Conservation (phyloP, 2,113 vertebrate genomes). For the Neodon shergylaensis region DNA sequence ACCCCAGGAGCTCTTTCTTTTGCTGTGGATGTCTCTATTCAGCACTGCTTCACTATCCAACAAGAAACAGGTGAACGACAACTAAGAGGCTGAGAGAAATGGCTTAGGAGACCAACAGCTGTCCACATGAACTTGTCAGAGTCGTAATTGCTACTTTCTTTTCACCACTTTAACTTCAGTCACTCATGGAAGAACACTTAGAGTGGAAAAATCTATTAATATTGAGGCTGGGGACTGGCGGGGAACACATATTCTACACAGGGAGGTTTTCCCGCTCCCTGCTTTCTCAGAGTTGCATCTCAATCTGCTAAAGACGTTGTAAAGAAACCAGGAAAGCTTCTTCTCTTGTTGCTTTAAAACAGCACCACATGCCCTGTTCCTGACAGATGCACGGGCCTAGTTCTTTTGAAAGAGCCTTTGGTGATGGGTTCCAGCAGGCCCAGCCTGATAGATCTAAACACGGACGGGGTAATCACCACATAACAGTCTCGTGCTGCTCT, state of each 20-base stretch:
- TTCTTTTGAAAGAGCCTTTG: constrained; percentile 48
- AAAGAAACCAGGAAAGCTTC: constrained; percentile 20
- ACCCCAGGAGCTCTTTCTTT: neutral
- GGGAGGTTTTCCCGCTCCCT: neutral
- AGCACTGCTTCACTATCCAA: neutral
- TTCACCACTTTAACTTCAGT: constrained; percentile 64
- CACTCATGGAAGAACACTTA: constrained; percentile 53
- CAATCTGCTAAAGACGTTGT: constrained; percentile 48
- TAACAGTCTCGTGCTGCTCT: neutral
- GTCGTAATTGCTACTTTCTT: constrained; percentile 56
- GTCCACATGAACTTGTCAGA: constrained; percentile 29
- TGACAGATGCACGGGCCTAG: neutral
- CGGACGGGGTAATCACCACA: neutral
- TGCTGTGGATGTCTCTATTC: constrained; percentile 34
- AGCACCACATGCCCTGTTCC: neutral
- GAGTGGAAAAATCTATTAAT: constrained; percentile 70
- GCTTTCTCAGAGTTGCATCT: constrained; percentile 18
- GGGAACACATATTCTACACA: neutral
- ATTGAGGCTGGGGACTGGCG: neutral
- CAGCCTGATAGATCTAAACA: neutral
- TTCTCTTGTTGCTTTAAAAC: constrained; percentile 22
- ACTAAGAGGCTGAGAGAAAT: neutral
- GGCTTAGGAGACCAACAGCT: constrained; percentile 4
- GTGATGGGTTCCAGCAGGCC: neutral
- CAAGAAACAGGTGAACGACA: constrained; percentile 41